A percentile compares a stretch with the other conserved stretches of the same genome.
These are phyloP conservation scores for Chunga burmeisteri DNA, from an alignment of 2,113 vertebrate species.

Conservation along the genomic window DNA sequence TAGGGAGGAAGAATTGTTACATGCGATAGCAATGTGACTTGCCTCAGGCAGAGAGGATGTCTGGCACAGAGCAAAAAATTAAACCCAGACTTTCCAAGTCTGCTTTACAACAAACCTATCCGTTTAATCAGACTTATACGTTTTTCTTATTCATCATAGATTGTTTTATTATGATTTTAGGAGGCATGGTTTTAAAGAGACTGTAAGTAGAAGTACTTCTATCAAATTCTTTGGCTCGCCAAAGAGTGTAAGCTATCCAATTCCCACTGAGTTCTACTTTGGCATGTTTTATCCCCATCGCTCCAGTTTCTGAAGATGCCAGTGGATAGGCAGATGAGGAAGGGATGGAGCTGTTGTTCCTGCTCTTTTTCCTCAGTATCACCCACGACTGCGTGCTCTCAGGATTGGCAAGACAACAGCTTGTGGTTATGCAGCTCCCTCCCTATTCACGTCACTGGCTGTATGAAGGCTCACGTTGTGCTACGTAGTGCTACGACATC, in stretches of 20 bases:
- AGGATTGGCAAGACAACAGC: not conserved
- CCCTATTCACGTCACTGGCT: fast-evolving
- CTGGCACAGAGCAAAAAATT: not conserved
- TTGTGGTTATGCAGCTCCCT: not conserved
- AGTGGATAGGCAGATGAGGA: not conserved
- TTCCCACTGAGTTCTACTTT: not conserved
- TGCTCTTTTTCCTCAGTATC: not conserved
- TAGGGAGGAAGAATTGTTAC: not conserved
- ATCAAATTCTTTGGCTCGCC: not conserved
- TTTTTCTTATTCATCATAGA: not conserved
- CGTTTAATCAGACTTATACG: fast-evolving
- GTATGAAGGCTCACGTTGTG: not conserved
- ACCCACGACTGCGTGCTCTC: not conserved
- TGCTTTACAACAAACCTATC: not conserved
- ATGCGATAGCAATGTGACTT: not conserved
- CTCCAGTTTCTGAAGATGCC: not conserved
- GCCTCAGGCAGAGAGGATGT: not conserved
- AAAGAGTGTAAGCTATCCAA: not conserved
- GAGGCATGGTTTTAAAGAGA: not conserved
- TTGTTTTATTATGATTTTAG: not conserved
- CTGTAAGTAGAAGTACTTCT: not conserved
- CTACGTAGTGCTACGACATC: fast-evolving
- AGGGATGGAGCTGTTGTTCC: not conserved
- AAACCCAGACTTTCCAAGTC: not conserved
- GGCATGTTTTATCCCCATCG: not conserved